Conservation (phyloP, 2,113 vertebrate species). For the Labeo rohita region DNA sequence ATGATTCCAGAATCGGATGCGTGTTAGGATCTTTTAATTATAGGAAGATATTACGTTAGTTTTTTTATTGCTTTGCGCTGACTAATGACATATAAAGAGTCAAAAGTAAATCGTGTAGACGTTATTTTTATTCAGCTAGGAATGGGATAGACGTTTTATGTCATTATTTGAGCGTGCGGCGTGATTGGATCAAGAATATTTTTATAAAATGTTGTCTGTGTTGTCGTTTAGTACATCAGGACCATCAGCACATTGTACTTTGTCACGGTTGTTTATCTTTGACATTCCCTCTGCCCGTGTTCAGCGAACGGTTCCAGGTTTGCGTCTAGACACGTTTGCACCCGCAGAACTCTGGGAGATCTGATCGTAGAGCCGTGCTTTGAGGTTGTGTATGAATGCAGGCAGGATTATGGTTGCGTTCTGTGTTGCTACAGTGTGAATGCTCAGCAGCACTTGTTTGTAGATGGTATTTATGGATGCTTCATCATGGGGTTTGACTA, state of each 20-base stretch:
- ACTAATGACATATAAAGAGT: neutral
- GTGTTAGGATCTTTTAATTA: constrained; percentile 20
- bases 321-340: neutral
- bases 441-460: neutral
- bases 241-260: neutral
- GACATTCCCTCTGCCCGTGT: constrained; percentile 16
- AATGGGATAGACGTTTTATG: neutral
- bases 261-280: constrained; percentile 16
- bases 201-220: neutral
- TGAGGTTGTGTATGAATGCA: constrained; percentile 3
- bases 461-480: constrained; percentile 25
- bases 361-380: neutral
- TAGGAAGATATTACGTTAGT: neutral
- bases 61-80: neutral
- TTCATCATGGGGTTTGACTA: neutral
- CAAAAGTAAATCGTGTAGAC: neutral
- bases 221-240: neutral
- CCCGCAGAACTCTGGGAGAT: neutral
- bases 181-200: constrained; percentile 9
- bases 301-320: neutral
- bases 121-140: constrained; percentile 3
- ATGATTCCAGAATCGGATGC: neutral
- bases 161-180: neutral
- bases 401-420: neutral
- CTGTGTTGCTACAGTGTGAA: neutral